These are phyloP conservation scores for Lydus trimaculatus DNA, from an alignment of 2,888 invertebrate species.

Conservation along the genomic window DNA sequence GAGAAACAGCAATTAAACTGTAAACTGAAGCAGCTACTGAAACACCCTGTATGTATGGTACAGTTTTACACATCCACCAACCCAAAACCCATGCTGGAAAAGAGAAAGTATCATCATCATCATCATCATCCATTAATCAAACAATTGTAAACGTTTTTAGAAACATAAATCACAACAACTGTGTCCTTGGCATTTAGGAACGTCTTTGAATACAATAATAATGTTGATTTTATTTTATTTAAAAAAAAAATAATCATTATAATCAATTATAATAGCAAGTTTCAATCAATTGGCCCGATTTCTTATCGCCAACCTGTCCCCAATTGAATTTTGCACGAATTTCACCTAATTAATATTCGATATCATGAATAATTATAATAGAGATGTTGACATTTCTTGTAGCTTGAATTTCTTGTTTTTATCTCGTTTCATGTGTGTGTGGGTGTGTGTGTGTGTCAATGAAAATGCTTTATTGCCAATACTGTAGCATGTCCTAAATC, in stretches of 20 bases:
- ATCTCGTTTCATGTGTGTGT: no score
- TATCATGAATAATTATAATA: no score
- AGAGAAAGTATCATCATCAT: slow-evolving; percentile 20
- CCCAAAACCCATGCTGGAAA: slow-evolving; percentile 92
- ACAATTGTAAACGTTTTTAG: neutral
- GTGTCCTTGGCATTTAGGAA: neutral
- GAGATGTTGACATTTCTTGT: no score
- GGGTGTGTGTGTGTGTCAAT: no score
- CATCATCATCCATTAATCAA: no score
- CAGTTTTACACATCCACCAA: slow-evolving; percentile 94
- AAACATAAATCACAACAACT: neutral
- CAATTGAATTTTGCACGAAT: neutral
- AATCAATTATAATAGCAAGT: neutral
- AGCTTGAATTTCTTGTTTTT: no score
- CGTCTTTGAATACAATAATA: neutral
- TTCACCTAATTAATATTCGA: neutral
- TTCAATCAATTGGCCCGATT: neutral
- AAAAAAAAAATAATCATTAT: no score
- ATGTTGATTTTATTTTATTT: neutral
- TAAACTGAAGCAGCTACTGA: slow-evolving; percentile 96
- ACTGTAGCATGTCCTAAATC: neutral
- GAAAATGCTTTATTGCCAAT: no score
- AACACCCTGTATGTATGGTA: slow-evolving; percentile 94
- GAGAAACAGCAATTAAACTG: slow-evolving; percentile 92
- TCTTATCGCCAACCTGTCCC: neutral